A percentile compares a stretch with the other conserved stretches of the same genome.
These are phyloP conservation scores for Agonum fuliginosum DNA, from an alignment of 2,888 invertebrate genomes.

Conservation along the genomic window DNA sequence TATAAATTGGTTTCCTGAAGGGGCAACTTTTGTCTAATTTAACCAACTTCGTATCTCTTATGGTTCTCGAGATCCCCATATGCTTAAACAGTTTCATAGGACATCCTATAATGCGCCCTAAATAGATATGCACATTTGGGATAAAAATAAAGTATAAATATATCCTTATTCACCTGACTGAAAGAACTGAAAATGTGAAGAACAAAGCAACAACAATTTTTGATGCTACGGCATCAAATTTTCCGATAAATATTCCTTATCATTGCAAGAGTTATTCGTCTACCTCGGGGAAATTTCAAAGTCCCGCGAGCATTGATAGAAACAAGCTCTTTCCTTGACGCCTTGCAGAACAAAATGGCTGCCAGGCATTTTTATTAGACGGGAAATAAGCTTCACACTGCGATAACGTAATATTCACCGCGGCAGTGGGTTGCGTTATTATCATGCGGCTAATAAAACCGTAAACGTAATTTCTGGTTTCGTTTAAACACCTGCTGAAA, in stretches of 20 bases:
- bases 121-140: too few species aligned
- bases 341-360: neutral
- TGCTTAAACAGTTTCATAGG: too few species aligned
- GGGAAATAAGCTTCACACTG: slow-evolving; percentile 22
- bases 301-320: slow-evolving; percentile 30
- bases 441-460: slow-evolving; percentile 22
- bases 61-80: too few species aligned
- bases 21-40: too few species aligned
- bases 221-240: slow-evolving; percentile 1
- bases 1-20: too few species aligned
- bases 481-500: neutral
- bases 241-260: slow-evolving; percentile 40
- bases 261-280: slow-evolving; percentile 31
- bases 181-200: neutral
- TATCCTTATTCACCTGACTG: neutral
- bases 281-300: slow-evolving; percentile 17
- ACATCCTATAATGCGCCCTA: too few species aligned
- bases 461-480: slow-evolving; percentile 15
- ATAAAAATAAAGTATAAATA: neutral
- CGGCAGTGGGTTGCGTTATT: neutral
- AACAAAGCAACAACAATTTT: slow-evolving; percentile 35
- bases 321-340: slow-evolving; percentile 23
- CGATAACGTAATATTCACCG: slow-evolving; percentile 18
- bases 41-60: too few species aligned
- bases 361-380: slow-evolving; percentile 18